Conservation (phyloP, 2,113 vertebrate species). For the Thryonomys swinderianus region DNA sequence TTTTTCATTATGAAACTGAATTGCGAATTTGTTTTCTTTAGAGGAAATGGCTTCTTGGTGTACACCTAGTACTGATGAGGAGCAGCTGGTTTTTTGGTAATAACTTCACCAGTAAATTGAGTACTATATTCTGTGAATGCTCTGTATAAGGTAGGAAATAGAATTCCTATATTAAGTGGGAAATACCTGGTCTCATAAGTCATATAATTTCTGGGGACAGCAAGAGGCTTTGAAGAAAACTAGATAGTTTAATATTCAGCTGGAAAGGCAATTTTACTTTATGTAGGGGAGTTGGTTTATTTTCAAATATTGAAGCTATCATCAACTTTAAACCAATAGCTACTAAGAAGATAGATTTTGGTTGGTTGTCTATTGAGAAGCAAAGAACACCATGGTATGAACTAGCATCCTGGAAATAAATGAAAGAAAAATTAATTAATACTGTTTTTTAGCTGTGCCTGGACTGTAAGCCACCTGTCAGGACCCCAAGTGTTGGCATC, state of each 20-base stretch:
- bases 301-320: constrained; percentile 39
- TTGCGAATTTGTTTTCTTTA: constrained; percentile 30
- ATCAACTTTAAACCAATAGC: constrained; percentile 5
- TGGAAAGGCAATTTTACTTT: background rate
- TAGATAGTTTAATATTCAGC: constrained; percentile 6
- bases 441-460: constrained; percentile 40
- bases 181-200: constrained; percentile 9
- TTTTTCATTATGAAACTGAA: constrained; percentile 34
- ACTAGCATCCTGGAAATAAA: constrained; percentile 38
- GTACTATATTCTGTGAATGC: background rate
- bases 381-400: constrained; percentile 23
- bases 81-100: background rate
- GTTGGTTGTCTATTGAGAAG: constrained; percentile 19
- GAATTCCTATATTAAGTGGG: constrained; percentile 55
- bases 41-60: background rate
- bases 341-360: constrained; percentile 1
- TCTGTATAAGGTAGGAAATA: background rate
- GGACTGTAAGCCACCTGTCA: background rate
- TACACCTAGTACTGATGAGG: background rate
- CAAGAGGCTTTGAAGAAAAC: constrained; percentile 30
- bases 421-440: background rate
- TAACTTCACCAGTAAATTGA: background rate
- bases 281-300: background rate
- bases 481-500: background rate
- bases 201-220: constrained; percentile 17